Percentiles rank a stretch among this genome's conserved stretches.
Conservation (phyloP, 2,113 vertebrate species). For the Hyperoodon ampullatus region DNA sequence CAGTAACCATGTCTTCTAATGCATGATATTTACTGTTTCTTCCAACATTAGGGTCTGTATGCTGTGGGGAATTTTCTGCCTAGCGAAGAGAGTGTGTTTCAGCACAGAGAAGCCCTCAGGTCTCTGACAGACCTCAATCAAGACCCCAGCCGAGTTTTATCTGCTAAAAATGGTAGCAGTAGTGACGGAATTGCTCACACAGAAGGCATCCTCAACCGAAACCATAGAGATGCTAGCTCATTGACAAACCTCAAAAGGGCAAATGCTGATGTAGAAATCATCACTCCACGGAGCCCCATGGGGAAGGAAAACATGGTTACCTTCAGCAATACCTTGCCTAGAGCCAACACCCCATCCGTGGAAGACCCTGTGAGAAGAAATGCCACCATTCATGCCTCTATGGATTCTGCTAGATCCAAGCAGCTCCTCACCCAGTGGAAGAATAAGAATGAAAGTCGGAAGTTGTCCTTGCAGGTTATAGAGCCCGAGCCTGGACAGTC, state of each 20-base stretch:
- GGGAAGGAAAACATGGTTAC: slow-evolving; percentile 97
- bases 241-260: slow-evolving; percentile 90
- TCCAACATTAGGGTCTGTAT: slow-evolving; percentile 90
- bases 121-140: slow-evolving; percentile 93
- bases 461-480: slow-evolving; percentile 94
- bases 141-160: slow-evolving; percentile 90
- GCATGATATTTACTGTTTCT: slow-evolving; percentile 62
- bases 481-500: slow-evolving; percentile 91
- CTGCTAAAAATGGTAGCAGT: slow-evolving; percentile 90
- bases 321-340: slow-evolving; percentile 97
- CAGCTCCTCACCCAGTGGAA: slow-evolving; percentile 99
- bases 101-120: slow-evolving; percentile 87
- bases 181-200: slow-evolving; percentile 88
- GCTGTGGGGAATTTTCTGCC: slow-evolving; percentile 97
- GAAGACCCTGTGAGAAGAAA: slow-evolving; percentile 93
- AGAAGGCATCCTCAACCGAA: slow-evolving; percentile 92
- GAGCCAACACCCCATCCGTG: slow-evolving; percentile 92
- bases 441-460: slow-evolving; percentile 94
- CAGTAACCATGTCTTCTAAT: neutral
- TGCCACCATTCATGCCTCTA: slow-evolving; percentile 93
- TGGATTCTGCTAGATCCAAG: slow-evolving; percentile 96
- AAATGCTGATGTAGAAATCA: slow-evolving; percentile 95
- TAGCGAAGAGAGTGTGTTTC: slow-evolving; percentile 88
- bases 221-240: slow-evolving; percentile 88
- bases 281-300: slow-evolving; percentile 92